Evolutionary conservation across 2,888 invertebrate species (phyloP).

Genomic region (Spisula solida): DNA sequence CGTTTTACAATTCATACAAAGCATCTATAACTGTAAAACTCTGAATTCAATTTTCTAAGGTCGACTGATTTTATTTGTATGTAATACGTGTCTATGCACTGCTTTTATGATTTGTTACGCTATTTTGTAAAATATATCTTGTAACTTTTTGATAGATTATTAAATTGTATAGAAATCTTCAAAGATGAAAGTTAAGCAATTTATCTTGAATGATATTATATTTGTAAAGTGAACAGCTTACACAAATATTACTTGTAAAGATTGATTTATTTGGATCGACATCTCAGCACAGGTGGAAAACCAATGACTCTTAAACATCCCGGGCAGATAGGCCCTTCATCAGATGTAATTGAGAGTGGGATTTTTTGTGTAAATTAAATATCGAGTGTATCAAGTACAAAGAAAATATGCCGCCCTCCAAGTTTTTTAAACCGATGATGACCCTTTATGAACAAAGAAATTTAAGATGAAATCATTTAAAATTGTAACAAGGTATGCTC

Average conservation of each 20-base stretch:
- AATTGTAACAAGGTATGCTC: neutral
- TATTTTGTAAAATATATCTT: constrained; percentile 42
- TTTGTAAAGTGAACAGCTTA: constrained; percentile 46
- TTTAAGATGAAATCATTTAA: neutral
- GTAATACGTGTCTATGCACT: constrained; percentile 24
- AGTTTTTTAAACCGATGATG: constrained; percentile 25
- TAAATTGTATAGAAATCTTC: constrained; percentile 28
- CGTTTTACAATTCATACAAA: neutral
- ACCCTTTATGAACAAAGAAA: constrained; percentile 45
- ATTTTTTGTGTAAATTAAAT: constrained; percentile 61
- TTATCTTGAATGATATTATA: constrained; percentile 43
- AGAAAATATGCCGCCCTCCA: constrained; percentile 44
- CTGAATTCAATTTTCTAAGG: constrained; percentile 39
- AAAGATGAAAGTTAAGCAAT: constrained; percentile 45
- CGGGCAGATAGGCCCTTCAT: constrained; percentile 16
- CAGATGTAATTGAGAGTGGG: constrained; percentile 40
- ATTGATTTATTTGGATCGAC: constrained; percentile 38
- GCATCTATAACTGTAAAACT: constrained; percentile 40
- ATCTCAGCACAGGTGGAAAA: constrained; percentile 44
- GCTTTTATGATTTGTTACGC: constrained; percentile 40
- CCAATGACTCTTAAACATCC: constrained; percentile 36
- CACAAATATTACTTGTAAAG: constrained; percentile 25
- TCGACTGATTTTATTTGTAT: constrained; percentile 38
- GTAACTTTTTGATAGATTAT: constrained; percentile 29
- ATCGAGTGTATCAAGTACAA: constrained; percentile 52